Conservation (phyloP, 2,888 invertebrate species). For the Sinohyriopsis cumingii region DNA sequence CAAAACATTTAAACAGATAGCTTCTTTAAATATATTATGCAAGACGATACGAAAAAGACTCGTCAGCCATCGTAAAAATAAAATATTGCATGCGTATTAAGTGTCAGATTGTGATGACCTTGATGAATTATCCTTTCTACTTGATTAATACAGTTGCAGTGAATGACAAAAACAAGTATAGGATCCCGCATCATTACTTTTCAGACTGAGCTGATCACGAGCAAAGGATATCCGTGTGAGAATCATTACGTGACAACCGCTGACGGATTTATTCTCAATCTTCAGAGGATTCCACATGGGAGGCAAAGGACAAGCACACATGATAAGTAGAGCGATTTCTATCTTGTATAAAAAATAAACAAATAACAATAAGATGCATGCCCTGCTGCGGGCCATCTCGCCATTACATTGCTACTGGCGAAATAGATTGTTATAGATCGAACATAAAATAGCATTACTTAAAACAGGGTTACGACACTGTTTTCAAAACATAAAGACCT, state of each 20-base stretch:
- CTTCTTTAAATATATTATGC: neutral
- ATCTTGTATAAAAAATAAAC: no score
- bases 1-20: no score
- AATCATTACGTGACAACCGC: conserved; percentile 75
- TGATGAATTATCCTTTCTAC: neutral
- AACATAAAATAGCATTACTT: no score
- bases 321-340: neutral
- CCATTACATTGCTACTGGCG: no score
- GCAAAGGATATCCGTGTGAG: conserved; percentile 71
- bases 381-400: no score
- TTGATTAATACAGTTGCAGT: no score
- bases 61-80: neutral
- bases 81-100: neutral
- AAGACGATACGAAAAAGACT: neutral
- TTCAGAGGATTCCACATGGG: conserved; percentile 84
- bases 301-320: conserved; percentile 1
- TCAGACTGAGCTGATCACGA: conserved; percentile 63
- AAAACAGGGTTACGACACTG: no score
- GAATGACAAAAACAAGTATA: no score
- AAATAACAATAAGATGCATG: no score
- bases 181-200: no score
- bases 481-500: no score
- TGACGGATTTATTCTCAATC: conserved; percentile 86
- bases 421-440: no score
- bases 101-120: neutral